Conservation (phyloP, 2,888 invertebrate genomes). For the Scelioninae gen. 1 region DNA sequence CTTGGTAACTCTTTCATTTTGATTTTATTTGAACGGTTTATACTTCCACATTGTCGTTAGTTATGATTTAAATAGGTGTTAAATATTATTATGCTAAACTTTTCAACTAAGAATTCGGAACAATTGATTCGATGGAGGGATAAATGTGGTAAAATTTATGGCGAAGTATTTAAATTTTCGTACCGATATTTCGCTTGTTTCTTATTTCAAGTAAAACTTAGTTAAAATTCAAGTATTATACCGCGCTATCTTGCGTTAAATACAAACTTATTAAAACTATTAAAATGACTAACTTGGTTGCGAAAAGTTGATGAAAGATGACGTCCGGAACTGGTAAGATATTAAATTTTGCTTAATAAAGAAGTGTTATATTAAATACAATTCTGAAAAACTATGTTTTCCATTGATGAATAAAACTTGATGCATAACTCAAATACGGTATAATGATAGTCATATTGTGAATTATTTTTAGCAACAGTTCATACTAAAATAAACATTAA, state of each 20-base stretch:
- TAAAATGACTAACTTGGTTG: not conserved
- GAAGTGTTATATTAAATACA: no score
- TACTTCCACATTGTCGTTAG: conserved; percentile 11
- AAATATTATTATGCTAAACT: conserved; percentile 31
- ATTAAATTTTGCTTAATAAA: no score
- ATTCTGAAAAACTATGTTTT: no score
- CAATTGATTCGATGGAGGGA: conserved; percentile 13
- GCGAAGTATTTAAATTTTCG: conserved; percentile 17
- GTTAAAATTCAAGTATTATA: not conserved
- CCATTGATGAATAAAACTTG: no score
- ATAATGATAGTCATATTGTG: no score
- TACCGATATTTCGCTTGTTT: not conserved
- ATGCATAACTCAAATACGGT: no score
- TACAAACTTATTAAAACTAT: not conserved
- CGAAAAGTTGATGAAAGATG: not conserved
- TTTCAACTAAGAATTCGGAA: conserved; percentile 27
- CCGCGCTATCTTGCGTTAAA: not conserved
- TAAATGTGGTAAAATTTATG: conserved; percentile 15
- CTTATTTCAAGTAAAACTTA: conserved; percentile 2
- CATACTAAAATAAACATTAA: no score
- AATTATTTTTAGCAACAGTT: no score
- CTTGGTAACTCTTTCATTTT: not conserved
- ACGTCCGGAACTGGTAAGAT: no score
- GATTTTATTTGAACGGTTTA: not conserved
- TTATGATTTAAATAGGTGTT: conserved; percentile 26